Base-by-base conservation (phyloP, 2,113 vertebrate species). In the Columba livia region DNA sequence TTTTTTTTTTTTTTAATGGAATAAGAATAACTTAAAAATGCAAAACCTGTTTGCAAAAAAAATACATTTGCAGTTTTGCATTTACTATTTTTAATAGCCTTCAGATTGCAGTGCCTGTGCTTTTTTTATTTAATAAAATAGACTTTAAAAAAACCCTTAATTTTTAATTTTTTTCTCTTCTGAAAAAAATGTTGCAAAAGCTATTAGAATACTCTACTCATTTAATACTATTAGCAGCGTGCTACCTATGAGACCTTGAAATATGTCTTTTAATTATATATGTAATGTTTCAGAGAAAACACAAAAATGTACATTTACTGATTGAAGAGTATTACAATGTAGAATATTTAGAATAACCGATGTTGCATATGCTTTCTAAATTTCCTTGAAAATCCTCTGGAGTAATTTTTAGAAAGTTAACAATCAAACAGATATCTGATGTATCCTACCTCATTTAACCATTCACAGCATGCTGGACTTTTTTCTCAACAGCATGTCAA, bases 401-500 rank as follows among this genome's bases (percentile, higher is more conserved):
- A 64, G 9, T 83, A 28, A 48, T 69, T 87, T 85, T 92, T 89
- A 78, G 64, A 85, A 94, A 82, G 51, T 66, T 66, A 90, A 57
- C 13, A 62, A 51, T 72, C 62, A 36, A 32, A 94, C 12, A 75
- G 24, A 36, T 62, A 77, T 66, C 31, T 56, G 24, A 9, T 44
- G 13, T 82, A 47, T 92, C 20, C 58, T 67, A 66, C 31, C 12
- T 79, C 86, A 44, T 85, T 91, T 95, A 94, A 50, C 53, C 44
- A 54, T 69, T 58, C 77, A 47, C 11, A 62, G 40, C 20, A 38
- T 91, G 85, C 67, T 83, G 74, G 48, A 51, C 67, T 81, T 91
- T 60, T 87, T 90, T 53, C 54, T 94, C 64, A 97, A 47, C 91
- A 88, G 78, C 57, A 28, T 80, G 72, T 91, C 83, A 77, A 94